Evolutionary conservation across 2,888 invertebrate genomes (phyloP).

Genomic region (Aquatica leii): DNA sequence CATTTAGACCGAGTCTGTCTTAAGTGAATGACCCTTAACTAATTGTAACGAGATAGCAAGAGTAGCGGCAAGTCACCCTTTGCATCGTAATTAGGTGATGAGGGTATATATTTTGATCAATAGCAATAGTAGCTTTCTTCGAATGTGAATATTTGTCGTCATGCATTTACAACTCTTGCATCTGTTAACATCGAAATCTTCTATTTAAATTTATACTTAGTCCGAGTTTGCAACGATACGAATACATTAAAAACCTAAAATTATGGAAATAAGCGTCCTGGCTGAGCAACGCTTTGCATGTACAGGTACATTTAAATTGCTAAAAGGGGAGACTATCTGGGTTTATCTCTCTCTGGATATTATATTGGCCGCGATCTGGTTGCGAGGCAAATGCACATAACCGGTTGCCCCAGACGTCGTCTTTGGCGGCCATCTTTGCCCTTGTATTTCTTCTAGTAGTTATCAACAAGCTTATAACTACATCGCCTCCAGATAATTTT

Average conservation of each 20-base stretch:
- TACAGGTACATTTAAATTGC: slow-evolving; percentile 62
- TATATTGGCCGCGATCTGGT: slow-evolving; percentile 56
- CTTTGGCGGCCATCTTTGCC: slow-evolving; percentile 58
- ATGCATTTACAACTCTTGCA: slow-evolving; percentile 1
- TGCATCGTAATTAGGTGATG: slow-evolving; percentile 36
- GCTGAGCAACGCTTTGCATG: slow-evolving; percentile 57
- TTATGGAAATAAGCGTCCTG: slow-evolving; percentile 48
- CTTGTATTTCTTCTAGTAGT: slow-evolving; percentile 29
- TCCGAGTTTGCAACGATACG: slow-evolving; percentile 36
- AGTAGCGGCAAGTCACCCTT: slow-evolving; percentile 34
- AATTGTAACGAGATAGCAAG: slow-evolving; percentile 36
- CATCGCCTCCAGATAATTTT: slow-evolving; percentile 2
- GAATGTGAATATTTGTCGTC: no score
- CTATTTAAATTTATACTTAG: slow-evolving; percentile 49
- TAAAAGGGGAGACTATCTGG: slow-evolving; percentile 61
- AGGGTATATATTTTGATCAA: slow-evolving; percentile 32
- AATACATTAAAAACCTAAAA: slow-evolving; percentile 50
- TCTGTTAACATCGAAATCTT: slow-evolving; percentile 8
- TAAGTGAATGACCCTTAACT: slow-evolving; percentile 37
- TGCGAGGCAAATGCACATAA: slow-evolving; percentile 61
- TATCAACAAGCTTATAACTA: slow-evolving; percentile 12
- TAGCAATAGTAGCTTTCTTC: slow-evolving; percentile 30
- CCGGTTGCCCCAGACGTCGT: slow-evolving; percentile 58
- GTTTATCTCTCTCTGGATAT: slow-evolving; percentile 59
- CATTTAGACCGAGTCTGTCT: slow-evolving; percentile 32